These are phyloP conservation scores for Styela clava DNA, from an alignment of 23 tunicate genomes.

Conservation along the genomic window DNA sequence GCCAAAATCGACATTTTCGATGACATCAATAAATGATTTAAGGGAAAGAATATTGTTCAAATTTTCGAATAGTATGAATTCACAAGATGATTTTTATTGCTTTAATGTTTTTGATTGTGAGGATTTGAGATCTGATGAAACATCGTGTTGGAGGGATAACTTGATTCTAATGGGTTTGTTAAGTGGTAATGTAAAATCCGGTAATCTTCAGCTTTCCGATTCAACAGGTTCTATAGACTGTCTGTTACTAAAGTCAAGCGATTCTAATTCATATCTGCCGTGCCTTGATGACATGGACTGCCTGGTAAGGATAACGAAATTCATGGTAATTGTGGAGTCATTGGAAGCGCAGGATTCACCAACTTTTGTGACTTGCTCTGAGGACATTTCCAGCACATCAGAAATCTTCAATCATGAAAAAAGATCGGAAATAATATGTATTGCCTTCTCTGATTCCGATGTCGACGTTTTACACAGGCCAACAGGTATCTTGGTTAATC, in stretches of 20 bases:
- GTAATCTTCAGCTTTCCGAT: background rate
- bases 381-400: background rate
- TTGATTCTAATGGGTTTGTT: background rate
- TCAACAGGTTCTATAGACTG: background rate
- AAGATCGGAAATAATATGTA: background rate
- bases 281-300: background rate
- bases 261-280: background rate
- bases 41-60: background rate
- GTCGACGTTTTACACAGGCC: background rate
- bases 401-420: background rate
- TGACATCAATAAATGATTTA: background rate
- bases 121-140: background rate
- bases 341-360: background rate
- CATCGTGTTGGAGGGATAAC: background rate
- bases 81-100: too few relatives aligned
- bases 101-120: background rate
- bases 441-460: background rate
- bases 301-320: background rate
- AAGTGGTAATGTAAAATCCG: background rate
- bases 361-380: background rate
- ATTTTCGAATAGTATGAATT: background rate
- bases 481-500: too few relatives aligned
- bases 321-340: background rate
- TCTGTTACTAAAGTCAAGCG: background rate
- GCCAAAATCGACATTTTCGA: background rate